Conservation (phyloP, 2,888 invertebrate species). For the Furcula furcula region DNA sequence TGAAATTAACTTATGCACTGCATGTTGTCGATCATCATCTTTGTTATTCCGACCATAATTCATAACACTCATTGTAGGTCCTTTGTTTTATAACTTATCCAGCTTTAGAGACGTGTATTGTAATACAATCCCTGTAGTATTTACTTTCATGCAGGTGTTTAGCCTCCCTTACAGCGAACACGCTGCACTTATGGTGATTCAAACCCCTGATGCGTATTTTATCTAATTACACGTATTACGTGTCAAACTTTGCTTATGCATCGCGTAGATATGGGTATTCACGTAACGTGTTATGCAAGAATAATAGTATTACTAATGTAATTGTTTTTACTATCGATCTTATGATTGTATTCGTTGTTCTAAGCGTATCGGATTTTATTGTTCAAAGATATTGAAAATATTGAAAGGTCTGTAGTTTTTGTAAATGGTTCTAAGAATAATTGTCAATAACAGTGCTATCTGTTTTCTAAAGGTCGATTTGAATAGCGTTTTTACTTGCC, state of each 20-base stretch:
- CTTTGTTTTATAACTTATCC: conserved; percentile 27
- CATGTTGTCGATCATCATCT: conserved; percentile 15
- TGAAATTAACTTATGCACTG: conserved; percentile 14
- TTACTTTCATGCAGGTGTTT: conserved; percentile 4
- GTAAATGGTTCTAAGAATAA: conserved; percentile 14
- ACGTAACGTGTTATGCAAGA: conserved; percentile 16
- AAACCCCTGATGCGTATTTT: conserved; percentile 36
- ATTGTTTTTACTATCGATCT: conserved; percentile 9
- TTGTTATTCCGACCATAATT: conserved; percentile 18
- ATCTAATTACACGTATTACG: conserved; percentile 51
- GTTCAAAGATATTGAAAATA: conserved; percentile 2
- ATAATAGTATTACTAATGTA: neutral
- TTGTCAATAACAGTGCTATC: conserved; percentile 22
- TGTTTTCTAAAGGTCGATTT: conserved; percentile 37
- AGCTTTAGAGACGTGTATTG: conserved; percentile 10
- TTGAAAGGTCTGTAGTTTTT: conserved; percentile 6
- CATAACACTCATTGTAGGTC: conserved; percentile 27
- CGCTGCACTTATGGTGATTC: conserved; percentile 53
- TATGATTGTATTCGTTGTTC: neutral
- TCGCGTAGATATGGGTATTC: conserved; percentile 21
- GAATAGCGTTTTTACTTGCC: conserved; percentile 30
- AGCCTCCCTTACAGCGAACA: conserved; percentile 17
- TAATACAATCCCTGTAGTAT: conserved; percentile 21
- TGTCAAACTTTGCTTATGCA: conserved; percentile 28
- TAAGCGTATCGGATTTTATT: conserved; percentile 4